phyloP scores from a whole-genome alignment of 2,888 invertebrate genomes.

The Phengaris alcon region DNA sequence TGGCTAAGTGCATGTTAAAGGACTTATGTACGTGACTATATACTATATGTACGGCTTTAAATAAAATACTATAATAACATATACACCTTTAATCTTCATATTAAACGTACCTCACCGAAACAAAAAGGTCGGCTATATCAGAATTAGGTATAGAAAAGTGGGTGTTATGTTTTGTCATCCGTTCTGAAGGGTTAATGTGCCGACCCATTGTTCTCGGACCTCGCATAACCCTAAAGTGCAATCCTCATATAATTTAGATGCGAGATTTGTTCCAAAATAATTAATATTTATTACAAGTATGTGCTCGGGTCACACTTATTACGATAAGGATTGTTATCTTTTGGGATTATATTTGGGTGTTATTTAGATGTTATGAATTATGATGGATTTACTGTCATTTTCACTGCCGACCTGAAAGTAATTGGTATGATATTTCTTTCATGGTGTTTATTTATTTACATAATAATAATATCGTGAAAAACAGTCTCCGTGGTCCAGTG shows the following conservation, averaged over 20 bases:
- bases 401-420: neutral
- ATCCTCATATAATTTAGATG: constrained; percentile 18
- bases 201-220: constrained; percentile 19
- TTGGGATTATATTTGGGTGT: neutral
- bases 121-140: constrained; percentile 11
- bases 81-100: neutral
- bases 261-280: constrained; percentile 19
- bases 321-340: constrained; percentile 4
- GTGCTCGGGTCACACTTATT: constrained; percentile 9
- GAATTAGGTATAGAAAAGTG: constrained; percentile 15
- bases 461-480: no score
- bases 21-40: no score
- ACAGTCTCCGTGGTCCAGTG: no score
- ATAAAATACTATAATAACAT: no score
- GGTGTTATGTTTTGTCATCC: constrained; percentile 20
- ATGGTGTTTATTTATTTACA: no score
- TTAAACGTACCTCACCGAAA: neutral
- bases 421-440: neutral
- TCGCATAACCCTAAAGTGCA: constrained; percentile 23
- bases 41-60: no score
- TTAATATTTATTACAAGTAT: constrained; percentile 14
- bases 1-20: neutral
- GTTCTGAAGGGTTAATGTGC: constrained; percentile 15
- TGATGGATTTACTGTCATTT: neutral
- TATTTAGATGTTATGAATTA: neutral